Evolutionary conservation across 2,113 vertebrate genomes (phyloP), one percentile per base, ranked within the genome.

Genomic region (Lontra canadensis): DNA sequence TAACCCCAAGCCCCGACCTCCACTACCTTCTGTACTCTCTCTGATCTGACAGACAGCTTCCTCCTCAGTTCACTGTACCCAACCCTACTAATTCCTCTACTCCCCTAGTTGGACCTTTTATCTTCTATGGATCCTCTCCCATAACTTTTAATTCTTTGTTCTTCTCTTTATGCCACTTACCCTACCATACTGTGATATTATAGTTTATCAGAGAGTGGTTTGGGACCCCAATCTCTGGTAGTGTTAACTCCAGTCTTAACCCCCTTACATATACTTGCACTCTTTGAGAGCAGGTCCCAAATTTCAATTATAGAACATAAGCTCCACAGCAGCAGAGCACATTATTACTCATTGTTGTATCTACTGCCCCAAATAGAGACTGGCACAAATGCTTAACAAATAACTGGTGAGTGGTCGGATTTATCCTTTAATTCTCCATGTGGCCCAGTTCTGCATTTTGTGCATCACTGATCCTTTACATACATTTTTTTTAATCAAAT

Each of bases 401-500:
- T 65, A 81, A 29, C 86, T 79, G 52, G 21, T 47, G 14, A 93
- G 61, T 29, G 59, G 49, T 76, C 12, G 34, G 31, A 42, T 61
- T 85, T 81, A 90, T 7, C 14, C 61, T 86, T 91, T 13, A 69
- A 17, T 82, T 89, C 73, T 86, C 8, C 36, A 86, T 42, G 74
- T 59, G 73, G 78, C 49, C 18, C 29, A 49, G n/a, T 36, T 92
- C 42, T 83, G 39, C 63, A 55, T 82, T 87, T 93, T 92, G 52
- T 89, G 61, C 44, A 49, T 57, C 89, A 83, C 20, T 25, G n/a
- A 71, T 90, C 36, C 39, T 83, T 93, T 65, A 47, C 49, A 95
- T 96, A 95, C 69, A 95, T 65, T 79, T 94, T 67, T 67, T 83
- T 93, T 1, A 96, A 52, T 76, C 34, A 23, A 95, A 76, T 12